phyloP scores from a whole-genome alignment of 2,888 invertebrate genomes.

The Elgonia sp. region DNA sequence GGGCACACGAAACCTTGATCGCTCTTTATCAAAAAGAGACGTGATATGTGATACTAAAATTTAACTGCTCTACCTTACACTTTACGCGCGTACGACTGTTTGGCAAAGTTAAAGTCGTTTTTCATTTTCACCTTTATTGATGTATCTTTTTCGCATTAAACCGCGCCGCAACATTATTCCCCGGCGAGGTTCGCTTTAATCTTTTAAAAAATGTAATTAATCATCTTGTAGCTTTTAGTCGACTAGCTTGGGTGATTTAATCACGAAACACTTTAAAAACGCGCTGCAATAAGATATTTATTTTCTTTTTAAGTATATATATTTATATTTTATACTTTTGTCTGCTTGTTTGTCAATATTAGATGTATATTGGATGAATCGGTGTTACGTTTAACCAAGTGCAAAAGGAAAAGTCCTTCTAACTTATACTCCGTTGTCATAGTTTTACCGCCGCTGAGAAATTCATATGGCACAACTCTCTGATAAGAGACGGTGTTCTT shows the following conservation, averaged over 20 bases:
- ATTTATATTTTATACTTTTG: conserved; percentile 71
- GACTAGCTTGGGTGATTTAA: conserved; percentile 70
- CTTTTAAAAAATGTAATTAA: conserved; percentile 48
- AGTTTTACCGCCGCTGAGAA: conserved; percentile 57
- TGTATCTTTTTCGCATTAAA: conserved; percentile 48
- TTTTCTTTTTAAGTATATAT: conserved; percentile 65
- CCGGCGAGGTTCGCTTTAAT: conserved; percentile 21
- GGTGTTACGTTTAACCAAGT: conserved; percentile 10
- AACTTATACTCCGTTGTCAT: conserved; percentile 41
- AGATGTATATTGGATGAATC: conserved; percentile 39
- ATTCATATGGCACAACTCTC: conserved; percentile 73
- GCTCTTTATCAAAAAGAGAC: conserved; percentile 76
- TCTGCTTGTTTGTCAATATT: conserved; percentile 50
- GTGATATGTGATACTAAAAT: conserved; percentile 85
- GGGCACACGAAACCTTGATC: conserved; percentile 73
- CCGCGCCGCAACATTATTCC: conserved; percentile 42
- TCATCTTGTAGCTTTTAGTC: conserved; percentile 57
- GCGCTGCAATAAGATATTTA: conserved; percentile 69
- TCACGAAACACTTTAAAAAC: conserved; percentile 65
- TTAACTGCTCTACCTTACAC: conserved; percentile 81
- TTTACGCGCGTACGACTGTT: conserved; percentile 82
- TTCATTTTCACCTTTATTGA: conserved; percentile 75
- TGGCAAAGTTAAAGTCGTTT: conserved; percentile 82
- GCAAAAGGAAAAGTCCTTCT: conserved; percentile 15
- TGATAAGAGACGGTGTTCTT: conserved; percentile 57